A percentile compares a stretch with the other conserved stretches of the same genome.
phyloP scores from a whole-genome alignment of 2,113 vertebrate genomes.

The Aramus guarauna region DNA sequence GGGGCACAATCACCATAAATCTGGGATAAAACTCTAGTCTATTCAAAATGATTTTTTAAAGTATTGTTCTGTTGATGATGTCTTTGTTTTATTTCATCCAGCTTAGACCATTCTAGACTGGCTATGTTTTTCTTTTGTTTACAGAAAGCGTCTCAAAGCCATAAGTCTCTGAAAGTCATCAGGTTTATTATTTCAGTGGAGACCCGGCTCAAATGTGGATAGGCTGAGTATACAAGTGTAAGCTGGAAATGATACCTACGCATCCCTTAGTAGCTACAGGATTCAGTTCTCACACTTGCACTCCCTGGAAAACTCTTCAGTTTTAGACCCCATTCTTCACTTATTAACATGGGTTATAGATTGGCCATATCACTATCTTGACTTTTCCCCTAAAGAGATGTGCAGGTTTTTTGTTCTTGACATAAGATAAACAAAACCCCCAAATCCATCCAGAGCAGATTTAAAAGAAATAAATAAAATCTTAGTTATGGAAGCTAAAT shows the following conservation, averaged over 20 bases:
- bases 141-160: neutral
- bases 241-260: neutral
- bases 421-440: neutral
- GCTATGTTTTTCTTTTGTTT: slow-evolving; percentile 34
- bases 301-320: neutral
- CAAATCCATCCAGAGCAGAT: neutral
- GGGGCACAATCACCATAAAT: slow-evolving; percentile 43
- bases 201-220: neutral
- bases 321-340: neutral
- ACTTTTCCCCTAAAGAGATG: neutral
- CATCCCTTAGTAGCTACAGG: neutral
- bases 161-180: slow-evolving; percentile 38
- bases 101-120: neutral
- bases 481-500: neutral
- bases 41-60: slow-evolving; percentile 49
- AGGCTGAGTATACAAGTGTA: neutral
- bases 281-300: neutral
- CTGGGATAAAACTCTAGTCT: neutral
- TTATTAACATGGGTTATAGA: neutral
- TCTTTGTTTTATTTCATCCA: slow-evolving; percentile 35
- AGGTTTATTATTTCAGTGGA: neutral
- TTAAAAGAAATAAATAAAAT: neutral
- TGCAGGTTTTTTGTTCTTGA: neutral
- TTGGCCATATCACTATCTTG: neutral
- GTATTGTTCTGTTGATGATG: slow-evolving; percentile 28